Evolutionary conservation across 2,888 invertebrate genomes (phyloP).

Genomic region (Drosophila barbarae): DNA sequence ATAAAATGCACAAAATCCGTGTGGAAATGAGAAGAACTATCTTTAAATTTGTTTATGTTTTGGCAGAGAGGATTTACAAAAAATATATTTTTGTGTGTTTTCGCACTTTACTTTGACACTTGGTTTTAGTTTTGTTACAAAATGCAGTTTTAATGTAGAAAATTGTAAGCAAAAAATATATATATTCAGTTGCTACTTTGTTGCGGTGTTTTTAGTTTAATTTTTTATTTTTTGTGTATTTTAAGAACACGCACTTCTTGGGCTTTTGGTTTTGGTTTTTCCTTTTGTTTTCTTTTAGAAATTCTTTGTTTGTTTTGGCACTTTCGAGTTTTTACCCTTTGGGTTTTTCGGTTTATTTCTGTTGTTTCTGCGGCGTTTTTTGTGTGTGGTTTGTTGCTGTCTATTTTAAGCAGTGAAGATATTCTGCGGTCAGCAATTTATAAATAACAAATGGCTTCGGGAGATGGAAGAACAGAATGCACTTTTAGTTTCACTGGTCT

Average conservation of each 20-base stretch:
- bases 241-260: conserved; percentile 52
- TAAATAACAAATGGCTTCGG: conserved; percentile 61
- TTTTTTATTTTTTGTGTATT: conserved; percentile 24
- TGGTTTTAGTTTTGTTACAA: conserved; percentile 20
- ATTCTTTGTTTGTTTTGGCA: conserved; percentile 54
- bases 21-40: conserved; percentile 3
- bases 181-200: conserved; percentile 16
- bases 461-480: conserved; percentile 30
- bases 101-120: conserved; percentile 38
- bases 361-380: conserved; percentile 53
- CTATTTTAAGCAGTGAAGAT: conserved; percentile 62
- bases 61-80: conserved; percentile 15
- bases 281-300: conserved; percentile 18
- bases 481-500: conserved; percentile 33
- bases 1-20: conserved; percentile 27
- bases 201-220: conserved; percentile 25
- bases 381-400: conserved; percentile 53
- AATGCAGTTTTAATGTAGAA: conserved; percentile 34
- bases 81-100: conserved; percentile 16
- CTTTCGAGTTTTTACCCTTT: conserved; percentile 70
- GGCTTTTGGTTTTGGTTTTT: conserved; percentile 15
- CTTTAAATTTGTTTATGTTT: conserved; percentile 29
- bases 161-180: conserved; percentile 11
- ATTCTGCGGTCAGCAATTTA: conserved; percentile 71
- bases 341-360: conserved; percentile 59